Conservation (phyloP, 2,888 invertebrate species). For the Pristionchus arcanus region DNA sequence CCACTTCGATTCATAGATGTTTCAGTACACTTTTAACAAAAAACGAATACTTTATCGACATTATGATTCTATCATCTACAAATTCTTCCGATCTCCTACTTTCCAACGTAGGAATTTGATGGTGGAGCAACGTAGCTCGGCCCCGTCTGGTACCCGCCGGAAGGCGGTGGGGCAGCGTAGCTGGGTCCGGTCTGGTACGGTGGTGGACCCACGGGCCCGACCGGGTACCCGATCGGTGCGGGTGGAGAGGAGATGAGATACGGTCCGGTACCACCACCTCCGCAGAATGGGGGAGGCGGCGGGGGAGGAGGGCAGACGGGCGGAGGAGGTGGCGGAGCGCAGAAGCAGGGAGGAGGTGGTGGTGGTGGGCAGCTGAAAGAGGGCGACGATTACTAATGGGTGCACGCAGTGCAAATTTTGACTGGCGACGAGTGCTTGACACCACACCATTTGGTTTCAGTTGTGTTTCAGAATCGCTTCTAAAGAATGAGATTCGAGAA, state of each 20-base stretch:
- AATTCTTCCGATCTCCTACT: background rate
- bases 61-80: background rate
- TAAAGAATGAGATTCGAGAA: background rate
- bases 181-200: slow-evolving; percentile 15
- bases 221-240: slow-evolving; percentile 26
- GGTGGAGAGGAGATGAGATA: slow-evolving; percentile 13
- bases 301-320: slow-evolving; percentile 12
- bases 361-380: slow-evolving; percentile 22
- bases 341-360: background rate
- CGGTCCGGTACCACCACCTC: background rate
- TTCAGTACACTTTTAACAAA: background rate
- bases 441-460: background rate
- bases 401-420: background rate
- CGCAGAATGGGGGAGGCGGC: background rate
- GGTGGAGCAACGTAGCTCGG: background rate
- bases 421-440: background rate
- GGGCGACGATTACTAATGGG: background rate
- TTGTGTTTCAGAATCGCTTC: background rate
- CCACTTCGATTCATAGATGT: background rate
- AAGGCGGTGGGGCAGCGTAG: background rate
- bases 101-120: background rate
- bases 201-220: background rate
- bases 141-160: background rate
- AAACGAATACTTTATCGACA: background rate
- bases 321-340: background rate